Conservation (phyloP, 2,888 invertebrate species). For the Ceratothoa steindachneri region DNA sequence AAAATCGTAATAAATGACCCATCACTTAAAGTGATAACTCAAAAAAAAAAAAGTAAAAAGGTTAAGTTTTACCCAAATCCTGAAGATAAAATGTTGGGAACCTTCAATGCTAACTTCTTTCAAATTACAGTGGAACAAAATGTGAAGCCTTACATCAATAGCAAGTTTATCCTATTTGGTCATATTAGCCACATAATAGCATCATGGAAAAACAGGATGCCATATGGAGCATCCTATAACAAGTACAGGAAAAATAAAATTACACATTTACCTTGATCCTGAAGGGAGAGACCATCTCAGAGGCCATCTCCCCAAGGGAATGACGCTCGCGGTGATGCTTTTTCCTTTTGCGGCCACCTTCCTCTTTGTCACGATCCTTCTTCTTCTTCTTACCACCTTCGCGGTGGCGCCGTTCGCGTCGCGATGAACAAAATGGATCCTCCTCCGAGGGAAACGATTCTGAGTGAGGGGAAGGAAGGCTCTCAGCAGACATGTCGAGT, state of each 20-base stretch:
- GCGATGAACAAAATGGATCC: slow-evolving; percentile 22
- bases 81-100: too few species aligned
- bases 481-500: slow-evolving; percentile 18
- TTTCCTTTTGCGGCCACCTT: slow-evolving; percentile 34
- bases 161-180: too few species aligned
- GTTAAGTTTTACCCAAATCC: too few species aligned
- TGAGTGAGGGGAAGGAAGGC: slow-evolving; percentile 28
- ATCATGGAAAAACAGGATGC: too few species aligned
- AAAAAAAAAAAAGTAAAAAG: too few species aligned
- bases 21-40: too few species aligned
- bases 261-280: slow-evolving; percentile 44
- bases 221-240: too few species aligned
- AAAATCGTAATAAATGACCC: too few species aligned
- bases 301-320: slow-evolving; percentile 34
- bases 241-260: neutral
- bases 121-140: too few species aligned
- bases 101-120: too few species aligned
- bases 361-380: slow-evolving; percentile 35
- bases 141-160: too few species aligned
- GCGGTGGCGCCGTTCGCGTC: slow-evolving; percentile 42
- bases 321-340: slow-evolving; percentile 41
- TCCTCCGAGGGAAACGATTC: slow-evolving; percentile 42
- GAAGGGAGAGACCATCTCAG: slow-evolving; percentile 45
- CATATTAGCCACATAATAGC: too few species aligned
- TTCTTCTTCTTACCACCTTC: slow-evolving; percentile 47